These are phyloP conservation scores for Drosophila neutralis DNA, from an alignment of 2,888 invertebrate genomes.

Conservation along the genomic window DNA sequence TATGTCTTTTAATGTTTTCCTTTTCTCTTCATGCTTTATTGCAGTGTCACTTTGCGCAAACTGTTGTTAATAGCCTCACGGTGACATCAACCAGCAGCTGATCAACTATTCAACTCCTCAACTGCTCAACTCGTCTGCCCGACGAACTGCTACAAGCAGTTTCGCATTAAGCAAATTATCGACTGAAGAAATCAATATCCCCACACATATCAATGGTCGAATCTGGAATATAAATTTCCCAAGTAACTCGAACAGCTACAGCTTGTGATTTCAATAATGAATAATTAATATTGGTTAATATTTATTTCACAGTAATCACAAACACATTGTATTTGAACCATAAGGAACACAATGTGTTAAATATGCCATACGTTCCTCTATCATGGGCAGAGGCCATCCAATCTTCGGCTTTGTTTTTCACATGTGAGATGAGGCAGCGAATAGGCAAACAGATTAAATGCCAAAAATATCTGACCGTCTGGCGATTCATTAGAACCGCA, in stretches of 20 bases:
- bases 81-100: conserved; percentile 48
- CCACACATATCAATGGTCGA: neutral
- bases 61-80: conserved; percentile 75
- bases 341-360: neutral
- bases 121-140: neutral
- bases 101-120: neutral
- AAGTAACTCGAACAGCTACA: neutral
- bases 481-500: conserved; percentile 43
- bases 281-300: neutral
- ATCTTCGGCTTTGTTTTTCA: neutral
- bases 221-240: neutral
- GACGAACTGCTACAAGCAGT: neutral
- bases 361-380: neutral
- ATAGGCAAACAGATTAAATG: neutral
- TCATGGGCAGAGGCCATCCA: neutral
- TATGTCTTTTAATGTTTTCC: conserved; percentile 64
- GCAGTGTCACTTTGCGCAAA: conserved; percentile 77
- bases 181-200: neutral
- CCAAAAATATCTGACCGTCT: neutral
- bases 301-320: neutral
- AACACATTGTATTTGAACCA: neutral
- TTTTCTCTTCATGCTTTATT: conserved; percentile 63
- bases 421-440: neutral
- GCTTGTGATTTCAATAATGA: neutral
- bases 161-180: neutral